These are phyloP conservation scores for Teleiodes luculella DNA, from an alignment of 2,888 invertebrate genomes.

Conservation along the genomic window DNA sequence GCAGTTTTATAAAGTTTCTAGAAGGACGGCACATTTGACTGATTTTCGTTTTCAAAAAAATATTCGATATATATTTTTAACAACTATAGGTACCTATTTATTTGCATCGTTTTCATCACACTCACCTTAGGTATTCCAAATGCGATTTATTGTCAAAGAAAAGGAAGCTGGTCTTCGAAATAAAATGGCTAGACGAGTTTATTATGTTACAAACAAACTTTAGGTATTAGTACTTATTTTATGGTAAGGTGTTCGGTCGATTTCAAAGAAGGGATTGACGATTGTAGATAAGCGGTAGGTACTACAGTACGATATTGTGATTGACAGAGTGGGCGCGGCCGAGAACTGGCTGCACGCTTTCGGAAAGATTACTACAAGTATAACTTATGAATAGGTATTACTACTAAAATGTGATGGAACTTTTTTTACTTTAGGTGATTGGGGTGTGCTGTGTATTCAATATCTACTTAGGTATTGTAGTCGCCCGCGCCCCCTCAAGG, in stretches of 20 bases:
- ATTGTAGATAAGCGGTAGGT: neutral
- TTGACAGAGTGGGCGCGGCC: neutral
- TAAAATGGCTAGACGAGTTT: neutral
- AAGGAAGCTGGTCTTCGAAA: constrained; percentile 28
- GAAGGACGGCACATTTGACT: too few species aligned
- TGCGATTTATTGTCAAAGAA: neutral
- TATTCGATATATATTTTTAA: too few species aligned
- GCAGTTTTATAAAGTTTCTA: too few species aligned
- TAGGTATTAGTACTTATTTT: constrained; percentile 3
- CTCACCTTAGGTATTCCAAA: neutral
- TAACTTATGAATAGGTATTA: too few species aligned
- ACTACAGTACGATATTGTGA: neutral
- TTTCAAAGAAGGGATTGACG: neutral
- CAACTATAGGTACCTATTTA: too few species aligned
- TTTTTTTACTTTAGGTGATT: too few species aligned
- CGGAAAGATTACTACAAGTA: too few species aligned
- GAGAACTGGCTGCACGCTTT: too few species aligned
- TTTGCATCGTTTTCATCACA: neutral
- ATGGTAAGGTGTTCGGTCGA: neutral
- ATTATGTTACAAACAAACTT: constrained; percentile 3
- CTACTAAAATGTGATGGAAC: too few species aligned
- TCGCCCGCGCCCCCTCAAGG: neutral
- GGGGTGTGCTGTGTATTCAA: too few species aligned
- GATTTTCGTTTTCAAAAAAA: too few species aligned
- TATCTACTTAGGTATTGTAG: too few species aligned